Conservation (phyloP, 92 coral and sea anemone genomes). For the Scolanthus callimorphus region DNA sequence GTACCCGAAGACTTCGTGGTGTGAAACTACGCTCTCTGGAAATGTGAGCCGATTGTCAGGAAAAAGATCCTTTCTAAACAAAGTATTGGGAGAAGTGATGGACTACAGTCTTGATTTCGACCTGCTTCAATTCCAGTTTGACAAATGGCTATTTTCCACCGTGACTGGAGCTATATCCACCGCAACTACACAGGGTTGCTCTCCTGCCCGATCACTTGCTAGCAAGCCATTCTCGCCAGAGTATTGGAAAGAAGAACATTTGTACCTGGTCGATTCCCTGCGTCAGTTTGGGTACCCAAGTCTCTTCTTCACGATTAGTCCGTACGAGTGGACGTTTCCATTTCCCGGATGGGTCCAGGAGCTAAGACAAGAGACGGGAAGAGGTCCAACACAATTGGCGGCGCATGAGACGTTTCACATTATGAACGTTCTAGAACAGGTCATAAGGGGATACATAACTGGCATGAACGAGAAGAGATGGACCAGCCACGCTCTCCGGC, state of each 20-base stretch:
- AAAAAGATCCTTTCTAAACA: too few species aligned
- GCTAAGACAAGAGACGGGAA: slow-evolving; percentile 3
- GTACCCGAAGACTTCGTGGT: too few species aligned
- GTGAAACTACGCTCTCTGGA: too few species aligned
- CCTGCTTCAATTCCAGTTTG: slow-evolving; percentile 18
- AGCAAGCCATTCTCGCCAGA: slow-evolving; percentile 36
- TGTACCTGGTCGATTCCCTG: slow-evolving; percentile 46
- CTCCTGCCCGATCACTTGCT: slow-evolving; percentile 44
- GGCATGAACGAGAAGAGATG: slow-evolving; percentile 37
- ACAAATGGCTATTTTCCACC: slow-evolving; percentile 19
- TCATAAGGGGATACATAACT: slow-evolving; percentile 30
- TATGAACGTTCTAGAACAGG: slow-evolving; percentile 41
- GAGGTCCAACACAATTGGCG: slow-evolving; percentile 28
- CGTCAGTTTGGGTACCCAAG: slow-evolving; percentile 47
- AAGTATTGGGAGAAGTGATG: slow-evolving; percentile 2
- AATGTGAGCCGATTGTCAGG: too few species aligned
- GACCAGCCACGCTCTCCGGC: slow-evolving; percentile 12
- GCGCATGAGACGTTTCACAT: slow-evolving; percentile 28
- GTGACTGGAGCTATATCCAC: slow-evolving; percentile 22
- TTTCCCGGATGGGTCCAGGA: slow-evolving; percentile 25
- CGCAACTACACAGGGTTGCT: background rate
- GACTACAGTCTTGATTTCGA: slow-evolving; percentile 27
- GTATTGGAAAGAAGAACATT: slow-evolving; percentile 62
- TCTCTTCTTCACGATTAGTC: slow-evolving; percentile 43
- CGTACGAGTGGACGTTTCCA: slow-evolving; percentile 70